These are phyloP conservation scores for Agapornis canus DNA, from an alignment of 2,797 vertebrate genomes.

Conservation along the genomic window DNA sequence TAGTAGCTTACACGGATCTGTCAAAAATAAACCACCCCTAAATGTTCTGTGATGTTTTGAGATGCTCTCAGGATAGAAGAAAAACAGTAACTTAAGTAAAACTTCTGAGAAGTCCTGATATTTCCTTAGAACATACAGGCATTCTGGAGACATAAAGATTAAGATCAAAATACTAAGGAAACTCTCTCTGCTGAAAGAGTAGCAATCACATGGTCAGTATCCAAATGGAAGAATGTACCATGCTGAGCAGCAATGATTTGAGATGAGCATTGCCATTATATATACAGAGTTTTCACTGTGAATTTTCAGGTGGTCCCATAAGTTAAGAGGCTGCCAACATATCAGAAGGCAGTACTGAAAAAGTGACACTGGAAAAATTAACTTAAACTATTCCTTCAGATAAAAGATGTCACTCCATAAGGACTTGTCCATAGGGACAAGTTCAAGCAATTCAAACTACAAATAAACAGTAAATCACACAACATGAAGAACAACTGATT, in stretches of 20 bases:
- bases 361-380: background rate
- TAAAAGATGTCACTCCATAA: background rate
- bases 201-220: background rate
- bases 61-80: background rate
- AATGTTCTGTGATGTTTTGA: background rate
- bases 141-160: background rate
- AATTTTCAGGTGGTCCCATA: background rate
- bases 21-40: background rate
- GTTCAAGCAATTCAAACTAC: background rate
- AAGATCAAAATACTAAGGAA: background rate
- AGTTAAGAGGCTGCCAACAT: background rate
- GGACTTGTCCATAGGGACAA: background rate
- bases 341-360: background rate
- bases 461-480: background rate
- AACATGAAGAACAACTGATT: background rate
- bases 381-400: background rate
- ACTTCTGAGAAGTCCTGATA: background rate
- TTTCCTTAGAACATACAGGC: background rate
- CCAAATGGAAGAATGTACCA: background rate
- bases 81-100: background rate
- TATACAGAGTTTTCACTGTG: background rate
- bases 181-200: background rate
- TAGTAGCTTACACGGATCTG: background rate
- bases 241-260: accelerated
- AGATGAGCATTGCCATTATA: background rate